phyloP scores from a whole-genome alignment of 2,888 invertebrate species.

The Agrochola macilenta region DNA sequence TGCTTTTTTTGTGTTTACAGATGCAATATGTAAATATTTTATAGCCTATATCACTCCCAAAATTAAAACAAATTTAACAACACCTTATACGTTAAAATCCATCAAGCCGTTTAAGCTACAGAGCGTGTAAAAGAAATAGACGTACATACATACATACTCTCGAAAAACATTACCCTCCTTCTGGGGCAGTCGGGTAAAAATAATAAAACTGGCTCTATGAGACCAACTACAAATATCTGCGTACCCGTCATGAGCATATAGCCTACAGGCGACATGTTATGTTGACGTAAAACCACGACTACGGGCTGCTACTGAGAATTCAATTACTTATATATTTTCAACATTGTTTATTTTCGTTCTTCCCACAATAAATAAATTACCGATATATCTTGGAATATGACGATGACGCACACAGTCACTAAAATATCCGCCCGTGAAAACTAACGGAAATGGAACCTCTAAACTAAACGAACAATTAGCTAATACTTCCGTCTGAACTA shows the following conservation, averaged over 20 bases:
- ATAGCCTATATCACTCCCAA: too few relatives aligned
- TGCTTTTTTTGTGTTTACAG: too few relatives aligned
- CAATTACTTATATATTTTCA: background rate
- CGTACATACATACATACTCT: too few relatives aligned
- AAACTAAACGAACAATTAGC: slow-evolving; percentile 26
- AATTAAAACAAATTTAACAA: too few relatives aligned
- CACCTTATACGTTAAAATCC: too few relatives aligned
- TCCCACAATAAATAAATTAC: background rate
- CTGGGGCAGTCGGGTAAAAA: too few relatives aligned
- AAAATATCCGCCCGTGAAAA: slow-evolving; percentile 3
- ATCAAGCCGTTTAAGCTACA: too few relatives aligned
- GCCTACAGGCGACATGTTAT: background rate
- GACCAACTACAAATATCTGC: background rate
- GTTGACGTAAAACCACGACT: background rate
- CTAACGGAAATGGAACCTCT: slow-evolving; percentile 12
- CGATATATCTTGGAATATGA: too few relatives aligned
- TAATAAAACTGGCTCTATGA: background rate
- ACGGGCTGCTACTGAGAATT: background rate
- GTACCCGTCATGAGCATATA: background rate
- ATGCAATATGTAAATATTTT: too few relatives aligned
- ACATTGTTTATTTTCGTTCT: background rate
- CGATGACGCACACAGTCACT: background rate
- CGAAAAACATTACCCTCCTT: too few relatives aligned
- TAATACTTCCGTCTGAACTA: slow-evolving; percentile 21
- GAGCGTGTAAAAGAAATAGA: too few relatives aligned